Percentiles rank a stretch among this genome's conserved stretches.
Evolutionary conservation across 2,113 vertebrate species (phyloP).

Genomic region (Gasterosteus nipponicus): DNA sequence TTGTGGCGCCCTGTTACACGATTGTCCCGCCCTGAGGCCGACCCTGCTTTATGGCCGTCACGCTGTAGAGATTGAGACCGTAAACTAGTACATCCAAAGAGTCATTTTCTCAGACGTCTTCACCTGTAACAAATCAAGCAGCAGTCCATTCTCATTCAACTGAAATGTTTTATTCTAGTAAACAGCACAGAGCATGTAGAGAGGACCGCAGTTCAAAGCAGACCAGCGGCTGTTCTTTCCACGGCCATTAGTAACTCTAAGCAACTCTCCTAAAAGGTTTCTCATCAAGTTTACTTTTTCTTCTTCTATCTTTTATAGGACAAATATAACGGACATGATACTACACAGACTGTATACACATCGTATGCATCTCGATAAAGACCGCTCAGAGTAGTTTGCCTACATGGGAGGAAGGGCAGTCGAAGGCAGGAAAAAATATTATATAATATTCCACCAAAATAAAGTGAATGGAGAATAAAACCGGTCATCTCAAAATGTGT

Average conservation of each 20-base stretch:
- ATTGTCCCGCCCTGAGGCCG: too few relatives aligned
- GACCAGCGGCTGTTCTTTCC: slow-evolving; percentile 55
- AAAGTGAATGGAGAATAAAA: slow-evolving; percentile 8
- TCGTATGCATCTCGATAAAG: slow-evolving; percentile 74
- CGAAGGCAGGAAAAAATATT: slow-evolving; percentile 30
- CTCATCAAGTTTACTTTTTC: slow-evolving; percentile 57
- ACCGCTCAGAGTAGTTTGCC: slow-evolving; percentile 60
- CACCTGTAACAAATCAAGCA: slow-evolving; percentile 20
- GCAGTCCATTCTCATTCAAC: slow-evolving; percentile 39
- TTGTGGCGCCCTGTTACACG: too few relatives aligned
- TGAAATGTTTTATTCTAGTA: slow-evolving; percentile 86
- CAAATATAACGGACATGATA: slow-evolving; percentile 79
- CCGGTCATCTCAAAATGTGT: neutral
- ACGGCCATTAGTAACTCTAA: slow-evolving; percentile 46
- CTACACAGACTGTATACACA: slow-evolving; percentile 79
- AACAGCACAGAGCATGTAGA: slow-evolving; percentile 82
- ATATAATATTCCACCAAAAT: slow-evolving; percentile 21
- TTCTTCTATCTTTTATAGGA: slow-evolving; percentile 71
- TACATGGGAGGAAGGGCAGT: slow-evolving; percentile 43
- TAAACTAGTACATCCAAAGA: too few relatives aligned
- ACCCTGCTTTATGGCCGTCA: too few relatives aligned
- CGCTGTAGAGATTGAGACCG: too few relatives aligned
- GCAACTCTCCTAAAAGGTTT: slow-evolving; percentile 55
- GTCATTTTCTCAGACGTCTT: too few relatives aligned
- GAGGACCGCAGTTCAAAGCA: slow-evolving; percentile 81